Evolutionary conservation across 2,797 vertebrate genomes (phyloP).

Genomic region (Mallotus villosus): DNA sequence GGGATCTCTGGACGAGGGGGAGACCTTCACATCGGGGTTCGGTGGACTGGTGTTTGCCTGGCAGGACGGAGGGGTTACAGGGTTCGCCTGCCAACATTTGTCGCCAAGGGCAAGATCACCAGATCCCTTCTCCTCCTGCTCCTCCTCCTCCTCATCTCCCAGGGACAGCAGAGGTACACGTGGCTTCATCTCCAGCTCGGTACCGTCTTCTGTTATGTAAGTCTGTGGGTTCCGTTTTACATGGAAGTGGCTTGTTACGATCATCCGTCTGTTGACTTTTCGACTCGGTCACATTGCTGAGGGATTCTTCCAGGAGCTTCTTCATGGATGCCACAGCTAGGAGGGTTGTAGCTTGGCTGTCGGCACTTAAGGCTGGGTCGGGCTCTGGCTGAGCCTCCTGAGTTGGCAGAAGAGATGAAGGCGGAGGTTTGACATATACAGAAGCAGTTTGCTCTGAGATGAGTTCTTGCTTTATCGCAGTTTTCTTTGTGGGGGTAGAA

Average conservation of each 20-base stretch:
- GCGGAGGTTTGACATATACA: constrained; percentile 57
- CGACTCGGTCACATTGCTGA: constrained; percentile 64
- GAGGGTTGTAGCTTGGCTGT: constrained; percentile 74
- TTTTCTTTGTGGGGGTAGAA: constrained; percentile 20
- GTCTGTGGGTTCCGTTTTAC: constrained; percentile 34
- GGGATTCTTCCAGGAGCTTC: constrained; percentile 76
- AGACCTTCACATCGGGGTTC: constrained; percentile 24
- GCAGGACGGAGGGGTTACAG: constrained; percentile 12
- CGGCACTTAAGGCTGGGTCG: constrained; percentile 54
- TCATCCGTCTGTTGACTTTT: constrained; percentile 30
- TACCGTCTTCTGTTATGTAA: constrained; percentile 27
- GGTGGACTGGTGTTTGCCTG: constrained; percentile 12
- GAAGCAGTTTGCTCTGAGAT: constrained; percentile 54
- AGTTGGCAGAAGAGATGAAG: constrained; percentile 38
- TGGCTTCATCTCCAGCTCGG: constrained; percentile 45
- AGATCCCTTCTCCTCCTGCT: constrained; percentile 38
- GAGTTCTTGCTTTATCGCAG: constrained; percentile 64
- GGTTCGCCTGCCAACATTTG: constrained; percentile 50
- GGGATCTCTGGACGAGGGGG: constrained; percentile 14
- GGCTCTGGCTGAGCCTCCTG: constrained; percentile 50
- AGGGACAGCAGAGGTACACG: constrained; percentile 34
- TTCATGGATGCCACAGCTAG: constrained; percentile 80
- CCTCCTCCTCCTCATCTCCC: constrained; percentile 37
- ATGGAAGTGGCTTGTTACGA: constrained; percentile 42
- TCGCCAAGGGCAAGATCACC: constrained; percentile 52